Evolutionary conservation across 2,113 vertebrate species (phyloP).

Genomic region (Xyrauchen texanus): DNA sequence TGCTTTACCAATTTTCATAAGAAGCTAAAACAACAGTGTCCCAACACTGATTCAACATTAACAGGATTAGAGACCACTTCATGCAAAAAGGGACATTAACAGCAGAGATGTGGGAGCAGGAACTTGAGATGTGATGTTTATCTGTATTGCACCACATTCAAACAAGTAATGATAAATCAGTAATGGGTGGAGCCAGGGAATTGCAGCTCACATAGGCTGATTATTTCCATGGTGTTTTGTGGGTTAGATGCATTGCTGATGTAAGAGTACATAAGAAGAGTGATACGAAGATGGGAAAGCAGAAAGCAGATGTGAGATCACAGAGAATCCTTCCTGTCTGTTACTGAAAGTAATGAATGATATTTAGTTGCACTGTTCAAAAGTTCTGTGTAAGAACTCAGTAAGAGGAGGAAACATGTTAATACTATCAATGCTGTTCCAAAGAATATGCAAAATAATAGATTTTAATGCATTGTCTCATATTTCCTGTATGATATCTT

Average conservation of each 20-base stretch:
- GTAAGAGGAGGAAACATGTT: constrained; percentile 49
- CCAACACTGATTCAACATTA: constrained; percentile 34
- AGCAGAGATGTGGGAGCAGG: no score
- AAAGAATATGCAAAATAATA: constrained; percentile 69
- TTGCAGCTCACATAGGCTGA: constrained; percentile 59
- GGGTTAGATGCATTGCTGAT: constrained; percentile 46
- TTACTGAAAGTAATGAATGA: constrained; percentile 71
- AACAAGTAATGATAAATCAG: constrained; percentile 58
- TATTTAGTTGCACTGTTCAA: constrained; percentile 58
- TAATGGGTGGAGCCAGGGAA: constrained; percentile 46
- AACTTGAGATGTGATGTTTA: constrained; percentile 59
- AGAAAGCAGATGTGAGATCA: constrained; percentile 59
- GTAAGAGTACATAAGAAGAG: constrained; percentile 33
- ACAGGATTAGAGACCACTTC: constrained; percentile 56
- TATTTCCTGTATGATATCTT: constrained; percentile 56
- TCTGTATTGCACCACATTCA: constrained; percentile 63
- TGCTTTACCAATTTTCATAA: neutral
- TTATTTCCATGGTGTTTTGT: constrained; percentile 47
- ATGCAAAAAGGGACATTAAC: constrained; percentile 67
- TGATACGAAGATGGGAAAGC: constrained; percentile 25
- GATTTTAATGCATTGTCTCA: constrained; percentile 45
- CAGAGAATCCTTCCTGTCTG: constrained; percentile 59
- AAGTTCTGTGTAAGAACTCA: constrained; percentile 53
- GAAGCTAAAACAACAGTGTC: constrained; percentile 31
- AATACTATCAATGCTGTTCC: constrained; percentile 56